Percentiles rank a stretch among this genome's conserved stretches.
These are phyloP conservation scores for Ctenodactylus gundi DNA, from an alignment of 2,113 vertebrate genomes.

Conservation along the genomic window DNA sequence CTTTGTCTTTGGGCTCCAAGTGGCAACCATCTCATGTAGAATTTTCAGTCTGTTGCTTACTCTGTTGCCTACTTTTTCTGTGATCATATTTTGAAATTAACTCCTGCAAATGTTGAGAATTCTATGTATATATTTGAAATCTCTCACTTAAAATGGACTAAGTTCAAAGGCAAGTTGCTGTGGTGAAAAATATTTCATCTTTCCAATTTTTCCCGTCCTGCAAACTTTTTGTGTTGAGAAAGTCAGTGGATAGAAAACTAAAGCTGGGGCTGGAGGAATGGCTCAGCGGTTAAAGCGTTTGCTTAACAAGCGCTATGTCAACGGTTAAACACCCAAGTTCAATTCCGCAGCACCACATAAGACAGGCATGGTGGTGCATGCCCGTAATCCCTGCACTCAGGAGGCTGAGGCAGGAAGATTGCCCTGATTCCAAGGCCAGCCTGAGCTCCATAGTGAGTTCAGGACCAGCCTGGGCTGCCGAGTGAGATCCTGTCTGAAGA, in stretches of 20 bases:
- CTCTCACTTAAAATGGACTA: background rate
- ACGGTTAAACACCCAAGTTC: no score
- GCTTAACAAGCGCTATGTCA: no score
- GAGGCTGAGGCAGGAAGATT: no score
- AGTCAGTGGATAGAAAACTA: background rate
- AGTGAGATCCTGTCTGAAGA: no score
- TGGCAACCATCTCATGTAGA: slow-evolving; percentile 67
- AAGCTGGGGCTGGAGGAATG: no score
- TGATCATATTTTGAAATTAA: background rate
- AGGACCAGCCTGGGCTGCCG: no score
- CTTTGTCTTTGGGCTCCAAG: background rate
- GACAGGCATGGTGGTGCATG: no score
- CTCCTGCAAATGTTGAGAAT: background rate
- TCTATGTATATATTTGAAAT: background rate
- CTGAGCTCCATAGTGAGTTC: no score
- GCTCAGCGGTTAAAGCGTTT: no score
- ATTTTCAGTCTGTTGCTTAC: background rate
- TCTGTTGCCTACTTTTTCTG: background rate
- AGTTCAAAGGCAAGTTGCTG: slow-evolving; percentile 29
- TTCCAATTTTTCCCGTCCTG: background rate
- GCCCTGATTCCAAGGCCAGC: no score
- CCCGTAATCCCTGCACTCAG: no score
- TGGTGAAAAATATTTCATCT: slow-evolving; percentile 20
- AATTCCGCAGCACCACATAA: no score
- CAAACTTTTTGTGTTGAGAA: background rate